A percentile compares a stretch with the other conserved stretches of the same genome.
Evolutionary conservation across 23 tunicate species (phyloP).

Genomic region (Halocynthia roretzi): DNA sequence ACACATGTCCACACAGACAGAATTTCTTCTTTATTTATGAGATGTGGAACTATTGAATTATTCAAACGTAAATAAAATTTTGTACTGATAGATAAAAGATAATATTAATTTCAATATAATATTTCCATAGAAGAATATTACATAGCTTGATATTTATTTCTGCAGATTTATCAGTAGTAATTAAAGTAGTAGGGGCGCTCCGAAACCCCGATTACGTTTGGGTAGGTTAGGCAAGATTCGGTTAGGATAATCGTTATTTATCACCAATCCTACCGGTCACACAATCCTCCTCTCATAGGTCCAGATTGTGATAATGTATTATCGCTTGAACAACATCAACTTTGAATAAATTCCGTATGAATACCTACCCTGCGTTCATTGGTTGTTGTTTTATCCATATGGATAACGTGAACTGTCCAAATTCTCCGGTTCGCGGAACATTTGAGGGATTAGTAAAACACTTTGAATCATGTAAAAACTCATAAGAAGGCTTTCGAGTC

Average conservation of each 20-base stretch:
- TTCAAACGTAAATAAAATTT: too few relatives aligned
- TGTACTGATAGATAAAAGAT: too few relatives aligned
- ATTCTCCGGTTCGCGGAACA: slow-evolving; percentile 37
- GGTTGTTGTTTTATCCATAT: slow-evolving; percentile 76
- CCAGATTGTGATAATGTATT: not conserved
- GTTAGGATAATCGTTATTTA: not conserved
- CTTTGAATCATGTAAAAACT: slow-evolving; percentile 29
- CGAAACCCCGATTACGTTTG: too few relatives aligned
- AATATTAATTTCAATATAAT: too few relatives aligned
- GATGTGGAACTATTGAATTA: too few relatives aligned
- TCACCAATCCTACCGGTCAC: not conserved
- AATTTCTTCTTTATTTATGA: too few relatives aligned
- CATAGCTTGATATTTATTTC: too few relatives aligned
- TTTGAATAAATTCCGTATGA: not conserved
- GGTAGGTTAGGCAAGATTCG: not conserved
- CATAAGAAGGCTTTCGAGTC: slow-evolving; percentile 31
- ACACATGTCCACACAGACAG: too few relatives aligned
- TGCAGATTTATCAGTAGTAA: too few relatives aligned
- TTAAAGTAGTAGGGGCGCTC: too few relatives aligned
- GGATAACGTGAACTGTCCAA: slow-evolving; percentile 61
- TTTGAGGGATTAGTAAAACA: slow-evolving; percentile 41
- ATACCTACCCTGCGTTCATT: slow-evolving; percentile 66
- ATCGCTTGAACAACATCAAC: not conserved
- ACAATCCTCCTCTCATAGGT: not conserved
- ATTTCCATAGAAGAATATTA: too few relatives aligned